Conservation (phyloP, 2,888 invertebrate genomes). For the Xanthorhoe designata region DNA sequence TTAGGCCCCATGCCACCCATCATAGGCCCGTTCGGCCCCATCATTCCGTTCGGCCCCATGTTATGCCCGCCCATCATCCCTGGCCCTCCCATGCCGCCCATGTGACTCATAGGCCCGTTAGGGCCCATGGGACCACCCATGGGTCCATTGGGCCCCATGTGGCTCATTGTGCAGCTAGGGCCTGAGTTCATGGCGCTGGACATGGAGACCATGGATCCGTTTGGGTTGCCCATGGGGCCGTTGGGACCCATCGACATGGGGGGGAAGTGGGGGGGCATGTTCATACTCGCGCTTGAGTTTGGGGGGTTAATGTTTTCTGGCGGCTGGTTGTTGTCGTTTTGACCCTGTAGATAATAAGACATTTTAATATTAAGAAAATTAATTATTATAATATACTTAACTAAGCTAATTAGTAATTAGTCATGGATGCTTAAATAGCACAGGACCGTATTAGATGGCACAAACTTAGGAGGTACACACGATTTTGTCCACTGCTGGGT, state of each 20-base stretch:
- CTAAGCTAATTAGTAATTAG: too few relatives aligned
- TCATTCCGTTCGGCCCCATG: conserved; percentile 54
- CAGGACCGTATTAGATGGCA: too few relatives aligned
- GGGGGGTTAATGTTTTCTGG: conserved; percentile 75
- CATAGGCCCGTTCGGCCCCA: conserved; percentile 54
- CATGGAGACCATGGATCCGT: conserved; percentile 81
- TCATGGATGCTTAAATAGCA: too few relatives aligned
- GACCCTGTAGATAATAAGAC: conserved; percentile 39
- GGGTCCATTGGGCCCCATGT: conserved; percentile 68
- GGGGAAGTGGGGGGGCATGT: conserved; percentile 70
- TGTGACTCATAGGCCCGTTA: conserved; percentile 63
- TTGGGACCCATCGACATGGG: conserved; percentile 77
- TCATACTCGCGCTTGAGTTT: conserved; percentile 72
- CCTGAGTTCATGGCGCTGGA: conserved; percentile 76
- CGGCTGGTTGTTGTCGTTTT: conserved; percentile 63
- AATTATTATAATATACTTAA: too few relatives aligned
- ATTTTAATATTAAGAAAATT: neutral
- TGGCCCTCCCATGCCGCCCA: conserved; percentile 59
- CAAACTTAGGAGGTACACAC: too few relatives aligned
- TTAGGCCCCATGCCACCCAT: conserved; percentile 80
- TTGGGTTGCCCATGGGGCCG: conserved; percentile 77
- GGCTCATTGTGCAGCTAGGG: conserved; percentile 79
- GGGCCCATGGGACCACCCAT: conserved; percentile 69
- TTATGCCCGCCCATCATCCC: conserved; percentile 42
- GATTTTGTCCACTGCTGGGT: too few relatives aligned